These are phyloP conservation scores for Amorpha juglandis DNA, from an alignment of 2,888 invertebrate species.

Conservation along the genomic window DNA sequence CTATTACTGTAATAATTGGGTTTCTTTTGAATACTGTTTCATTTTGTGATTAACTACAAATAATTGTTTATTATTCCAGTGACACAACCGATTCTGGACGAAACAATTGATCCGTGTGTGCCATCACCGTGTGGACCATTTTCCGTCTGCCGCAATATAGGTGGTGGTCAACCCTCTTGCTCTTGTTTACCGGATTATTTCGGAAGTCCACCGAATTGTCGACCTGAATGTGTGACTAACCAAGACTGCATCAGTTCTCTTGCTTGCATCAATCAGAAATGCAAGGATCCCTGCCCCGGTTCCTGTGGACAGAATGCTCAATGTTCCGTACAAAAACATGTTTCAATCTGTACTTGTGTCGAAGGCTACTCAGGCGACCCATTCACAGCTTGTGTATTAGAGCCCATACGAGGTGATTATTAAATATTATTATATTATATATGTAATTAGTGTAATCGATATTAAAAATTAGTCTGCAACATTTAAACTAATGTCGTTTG, in stretches of 20 bases:
- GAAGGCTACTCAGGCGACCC: constrained; percentile 86
- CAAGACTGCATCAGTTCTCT: constrained; percentile 87
- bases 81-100: constrained; percentile 62
- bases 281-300: constrained; percentile 88
- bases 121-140: constrained; percentile 88
- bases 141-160: constrained; percentile 83
- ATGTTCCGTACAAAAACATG: constrained; percentile 85
- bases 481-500: background rate
- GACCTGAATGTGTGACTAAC: constrained; percentile 87
- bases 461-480: constrained; percentile 19
- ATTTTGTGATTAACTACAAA: constrained; percentile 14
- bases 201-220: constrained; percentile 87
- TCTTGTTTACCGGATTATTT: constrained; percentile 85
- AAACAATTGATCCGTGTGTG: constrained; percentile 84
- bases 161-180: constrained; percentile 84
- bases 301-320: constrained; percentile 85
- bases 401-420: constrained; percentile 63
- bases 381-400: constrained; percentile 74
- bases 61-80: constrained; percentile 49
- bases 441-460: background rate
- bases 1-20: background rate
- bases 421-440: background rate
- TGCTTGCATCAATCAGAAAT: constrained; percentile 87
- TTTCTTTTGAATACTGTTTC: constrained; percentile 26
- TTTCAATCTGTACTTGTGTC: constrained; percentile 86